Evolutionary conservation across 2,888 invertebrate species (phyloP).

Genomic region (Leptopterna dolabrata): DNA sequence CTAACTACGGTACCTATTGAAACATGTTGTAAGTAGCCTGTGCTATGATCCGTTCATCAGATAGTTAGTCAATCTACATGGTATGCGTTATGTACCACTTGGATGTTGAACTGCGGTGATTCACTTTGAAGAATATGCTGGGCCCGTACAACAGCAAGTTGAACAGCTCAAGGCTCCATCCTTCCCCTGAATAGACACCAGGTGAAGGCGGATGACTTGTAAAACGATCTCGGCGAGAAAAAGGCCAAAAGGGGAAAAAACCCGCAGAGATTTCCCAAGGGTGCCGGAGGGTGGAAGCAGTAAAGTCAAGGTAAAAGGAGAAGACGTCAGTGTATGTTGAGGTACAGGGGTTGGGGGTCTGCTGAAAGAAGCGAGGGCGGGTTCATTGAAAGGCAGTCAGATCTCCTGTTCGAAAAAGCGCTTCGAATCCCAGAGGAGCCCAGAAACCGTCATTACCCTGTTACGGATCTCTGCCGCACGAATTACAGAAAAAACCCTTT

Average conservation of each 20-base stretch:
- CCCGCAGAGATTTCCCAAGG: background rate
- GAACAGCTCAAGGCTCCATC: background rate
- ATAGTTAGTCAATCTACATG: too few relatives aligned
- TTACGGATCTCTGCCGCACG: background rate
- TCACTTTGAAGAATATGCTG: too few relatives aligned
- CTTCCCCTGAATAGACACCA: background rate
- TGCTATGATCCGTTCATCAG: too few relatives aligned
- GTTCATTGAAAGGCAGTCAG: slow-evolving; percentile 11
- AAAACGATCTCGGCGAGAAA: background rate
- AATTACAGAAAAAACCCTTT: background rate
- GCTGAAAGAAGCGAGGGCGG: background rate
- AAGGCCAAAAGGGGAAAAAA: background rate
- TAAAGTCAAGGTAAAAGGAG: background rate
- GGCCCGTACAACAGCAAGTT: too few relatives aligned
- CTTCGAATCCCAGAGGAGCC: background rate
- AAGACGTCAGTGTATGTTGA: background rate
- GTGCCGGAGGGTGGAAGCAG: background rate
- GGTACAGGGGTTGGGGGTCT: background rate
- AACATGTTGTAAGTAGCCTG: too few relatives aligned
- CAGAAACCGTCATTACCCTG: background rate
- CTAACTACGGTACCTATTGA: too few relatives aligned
- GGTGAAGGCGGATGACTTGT: slow-evolving; percentile 7
- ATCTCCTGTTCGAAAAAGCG: background rate
- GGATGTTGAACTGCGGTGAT: too few relatives aligned
- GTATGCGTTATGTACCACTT: too few relatives aligned